A percentile compares a stretch with the other conserved stretches of the same genome.
Evolutionary conservation across 2,888 invertebrate genomes (phyloP).

Genomic region (Villa cingulata): DNA sequence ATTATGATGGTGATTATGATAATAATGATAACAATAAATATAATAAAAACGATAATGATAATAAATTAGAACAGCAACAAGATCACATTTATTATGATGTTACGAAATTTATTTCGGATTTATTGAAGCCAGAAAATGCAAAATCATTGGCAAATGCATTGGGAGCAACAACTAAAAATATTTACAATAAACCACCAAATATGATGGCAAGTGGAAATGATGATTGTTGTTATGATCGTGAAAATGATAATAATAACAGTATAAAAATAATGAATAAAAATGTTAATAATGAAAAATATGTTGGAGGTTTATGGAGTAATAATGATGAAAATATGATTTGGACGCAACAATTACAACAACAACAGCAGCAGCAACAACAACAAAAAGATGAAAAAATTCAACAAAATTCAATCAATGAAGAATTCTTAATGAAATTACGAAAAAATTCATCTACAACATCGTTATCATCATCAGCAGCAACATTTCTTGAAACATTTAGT

Average conservation of each 20-base stretch:
- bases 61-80: slow-evolving; percentile 13
- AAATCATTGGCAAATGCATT: slow-evolving; percentile 18
- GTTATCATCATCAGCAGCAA: neutral
- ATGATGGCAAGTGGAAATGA: neutral
- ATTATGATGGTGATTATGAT: slow-evolving; percentile 9
- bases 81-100: slow-evolving; percentile 22
- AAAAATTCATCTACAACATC: neutral
- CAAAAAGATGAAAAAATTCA: neutral
- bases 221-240: neutral
- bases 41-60: slow-evolving; percentile 8
- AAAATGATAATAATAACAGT: slow-evolving; percentile 3
- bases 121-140: slow-evolving; percentile 24
- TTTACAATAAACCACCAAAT: neutral
- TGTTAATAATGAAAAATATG: slow-evolving; percentile 12
- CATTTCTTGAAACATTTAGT: slow-evolving; percentile 16
- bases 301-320: slow-evolving; percentile 18
- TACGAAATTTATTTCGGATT: slow-evolving; percentile 25
- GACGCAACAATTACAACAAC: slow-evolving; percentile 7
- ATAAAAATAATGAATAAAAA: slow-evolving; percentile 4
- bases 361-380: neutral
- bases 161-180: slow-evolving; percentile 7
- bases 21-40: slow-evolving; percentile 8
- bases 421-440: neutral
- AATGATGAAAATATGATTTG: slow-evolving; percentile 18
- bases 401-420: neutral